These are phyloP conservation scores for Diorhabda sublineata DNA, from an alignment of 1,140 invertebrate genomes.

Conservation along the genomic window DNA sequence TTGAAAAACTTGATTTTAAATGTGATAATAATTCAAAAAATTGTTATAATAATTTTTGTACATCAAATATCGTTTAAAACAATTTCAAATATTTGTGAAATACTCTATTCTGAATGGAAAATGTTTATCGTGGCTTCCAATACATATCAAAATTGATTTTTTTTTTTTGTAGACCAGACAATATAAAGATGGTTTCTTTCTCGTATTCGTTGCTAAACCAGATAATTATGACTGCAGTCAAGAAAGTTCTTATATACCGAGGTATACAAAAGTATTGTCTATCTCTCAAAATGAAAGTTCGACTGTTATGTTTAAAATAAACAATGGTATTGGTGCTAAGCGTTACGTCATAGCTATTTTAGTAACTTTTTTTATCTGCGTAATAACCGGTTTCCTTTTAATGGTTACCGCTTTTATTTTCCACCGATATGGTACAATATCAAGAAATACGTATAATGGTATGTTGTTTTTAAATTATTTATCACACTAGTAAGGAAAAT, in stretches of 20 bases:
- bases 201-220: constrained; percentile 75
- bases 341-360: constrained; percentile 29
- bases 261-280: constrained; percentile 41
- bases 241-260: constrained; percentile 38
- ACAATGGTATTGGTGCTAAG: constrained; percentile 25
- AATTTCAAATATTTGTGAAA: too few species aligned
- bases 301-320: constrained; percentile 32
- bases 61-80: too few species aligned
- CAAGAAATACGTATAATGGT: constrained; percentile 18
- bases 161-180: constrained; percentile 54
- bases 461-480: constrained; percentile 4
- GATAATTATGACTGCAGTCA: constrained; percentile 67
- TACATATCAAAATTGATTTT: neutral
- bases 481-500: too few species aligned
- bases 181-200: constrained; percentile 69
- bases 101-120: too few species aligned
- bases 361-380: constrained; percentile 21
- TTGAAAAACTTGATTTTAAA: too few species aligned
- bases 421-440: constrained; percentile 29
- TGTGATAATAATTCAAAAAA: too few species aligned
- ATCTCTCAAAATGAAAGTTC: constrained; percentile 52
- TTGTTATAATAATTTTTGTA: too few species aligned
- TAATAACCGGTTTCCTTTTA: constrained; percentile 25
- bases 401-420: constrained; percentile 28
- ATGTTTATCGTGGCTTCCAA: too few species aligned